A percentile compares a stretch with the other conserved stretches of the same genome.
Conservation (phyloP, 2,797 vertebrate genomes). For the Muraenolepis orangiensis region DNA sequence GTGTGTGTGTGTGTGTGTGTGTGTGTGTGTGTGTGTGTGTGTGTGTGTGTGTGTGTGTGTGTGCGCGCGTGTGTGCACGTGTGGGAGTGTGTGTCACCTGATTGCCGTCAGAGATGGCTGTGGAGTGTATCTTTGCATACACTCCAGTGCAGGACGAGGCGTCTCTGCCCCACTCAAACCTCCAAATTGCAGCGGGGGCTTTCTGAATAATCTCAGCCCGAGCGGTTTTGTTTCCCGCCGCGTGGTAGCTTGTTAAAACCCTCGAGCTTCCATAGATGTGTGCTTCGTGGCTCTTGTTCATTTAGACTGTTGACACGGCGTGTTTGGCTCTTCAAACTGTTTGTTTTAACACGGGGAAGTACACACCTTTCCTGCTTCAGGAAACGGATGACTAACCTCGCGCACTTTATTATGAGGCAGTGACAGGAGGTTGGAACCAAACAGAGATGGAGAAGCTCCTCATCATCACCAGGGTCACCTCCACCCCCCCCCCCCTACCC, state of each 20-base stretch:
- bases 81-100: neutral
- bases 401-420: neutral
- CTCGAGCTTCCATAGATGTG: neutral
- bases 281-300: neutral
- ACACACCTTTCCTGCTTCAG: neutral
- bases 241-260: neutral
- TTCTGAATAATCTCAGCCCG: neutral
- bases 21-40: neutral
- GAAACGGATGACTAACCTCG: neutral
- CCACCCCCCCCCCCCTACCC: too few relatives aligned
- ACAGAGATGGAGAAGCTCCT: neutral
- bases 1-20: neutral
- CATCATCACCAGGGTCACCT: neutral
- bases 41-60: neutral
- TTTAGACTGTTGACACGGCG: constrained; percentile 4
- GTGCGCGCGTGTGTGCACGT: too few relatives aligned
- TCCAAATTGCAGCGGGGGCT: neutral
- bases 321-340: neutral
- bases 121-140: neutral
- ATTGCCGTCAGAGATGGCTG: neutral
- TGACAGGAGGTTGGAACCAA: neutral
- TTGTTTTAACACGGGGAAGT: neutral
- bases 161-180: neutral
- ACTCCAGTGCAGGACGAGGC: neutral
- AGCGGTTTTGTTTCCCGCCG: neutral